Evolutionary conservation across 2,113 vertebrate species (phyloP).

Genomic region (Sula dactylatra): DNA sequence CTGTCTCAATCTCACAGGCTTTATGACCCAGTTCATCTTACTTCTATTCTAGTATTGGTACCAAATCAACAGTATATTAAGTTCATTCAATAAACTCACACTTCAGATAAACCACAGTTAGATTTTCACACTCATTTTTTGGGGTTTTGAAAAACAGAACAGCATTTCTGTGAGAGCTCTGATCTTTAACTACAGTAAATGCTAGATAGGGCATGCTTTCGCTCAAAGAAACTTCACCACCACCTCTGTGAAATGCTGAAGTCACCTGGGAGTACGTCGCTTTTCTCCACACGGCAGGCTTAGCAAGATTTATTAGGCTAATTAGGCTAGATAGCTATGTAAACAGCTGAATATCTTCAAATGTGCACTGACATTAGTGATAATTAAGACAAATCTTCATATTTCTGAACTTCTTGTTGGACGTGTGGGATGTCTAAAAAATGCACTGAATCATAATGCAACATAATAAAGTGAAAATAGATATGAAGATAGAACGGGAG

Average conservation of each 20-base stretch:
- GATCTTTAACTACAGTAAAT: neutral
- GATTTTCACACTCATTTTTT: neutral
- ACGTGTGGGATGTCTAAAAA: neutral
- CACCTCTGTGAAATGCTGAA: neutral
- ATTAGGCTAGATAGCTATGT: neutral
- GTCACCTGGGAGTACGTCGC: neutral
- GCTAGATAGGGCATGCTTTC: neutral
- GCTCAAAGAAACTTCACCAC: neutral
- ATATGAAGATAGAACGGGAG: neutral
- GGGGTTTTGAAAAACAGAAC: neutral
- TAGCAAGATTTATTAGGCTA: neutral
- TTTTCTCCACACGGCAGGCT: neutral
- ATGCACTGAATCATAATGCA: neutral
- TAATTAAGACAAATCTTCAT: neutral
- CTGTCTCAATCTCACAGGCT: neutral
- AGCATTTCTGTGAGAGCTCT: neutral
- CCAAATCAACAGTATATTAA: neutral
- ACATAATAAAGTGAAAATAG: neutral
- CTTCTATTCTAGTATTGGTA: neutral
- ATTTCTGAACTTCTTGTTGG: neutral
- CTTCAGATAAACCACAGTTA: neutral
- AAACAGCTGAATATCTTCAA: neutral
- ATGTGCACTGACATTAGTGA: neutral
- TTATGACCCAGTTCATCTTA: neutral
- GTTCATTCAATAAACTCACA: neutral